A percentile compares a stretch with the other conserved stretches of the same genome.
phyloP scores from a whole-genome alignment of 2,888 invertebrate species.

The Heliconius cydno region DNA sequence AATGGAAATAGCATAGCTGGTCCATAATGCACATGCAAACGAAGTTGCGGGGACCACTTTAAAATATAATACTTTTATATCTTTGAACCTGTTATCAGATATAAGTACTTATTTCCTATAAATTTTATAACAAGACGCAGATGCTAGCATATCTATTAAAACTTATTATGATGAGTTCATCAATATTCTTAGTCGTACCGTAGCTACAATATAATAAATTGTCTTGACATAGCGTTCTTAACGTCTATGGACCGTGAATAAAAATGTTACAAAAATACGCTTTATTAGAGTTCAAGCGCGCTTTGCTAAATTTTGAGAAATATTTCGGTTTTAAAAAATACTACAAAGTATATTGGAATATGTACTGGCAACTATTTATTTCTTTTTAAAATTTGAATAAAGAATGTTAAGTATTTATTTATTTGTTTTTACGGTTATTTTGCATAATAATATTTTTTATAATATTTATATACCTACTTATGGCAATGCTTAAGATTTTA shows the following conservation, averaged over 20 bases:
- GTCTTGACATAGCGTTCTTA: background rate
- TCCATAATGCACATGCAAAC: too few relatives aligned
- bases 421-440: too few relatives aligned
- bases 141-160: background rate
- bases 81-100: too few relatives aligned
- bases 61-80: too few relatives aligned
- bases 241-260: constrained; percentile 11
- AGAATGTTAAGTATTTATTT: too few relatives aligned
- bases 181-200: constrained; percentile 6
- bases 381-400: too few relatives aligned
- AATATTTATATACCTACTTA: background rate
- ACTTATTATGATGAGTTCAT: constrained; percentile 17
- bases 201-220: constrained; percentile 3
- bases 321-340: too few relatives aligned
- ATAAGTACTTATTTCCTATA: background rate
- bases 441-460: background rate
- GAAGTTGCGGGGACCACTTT: too few relatives aligned
- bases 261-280: constrained; percentile 4
- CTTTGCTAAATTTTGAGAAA: background rate
- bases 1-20: too few relatives aligned
- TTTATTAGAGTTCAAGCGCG: background rate
- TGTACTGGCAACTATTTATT: too few relatives aligned
- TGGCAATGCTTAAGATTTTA: background rate
- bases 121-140: background rate
- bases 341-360: too few relatives aligned